Percentiles rank a stretch among this genome's conserved stretches.
Conservation (phyloP, 1,140 invertebrate species). For the Tetraneura akinire region DNA sequence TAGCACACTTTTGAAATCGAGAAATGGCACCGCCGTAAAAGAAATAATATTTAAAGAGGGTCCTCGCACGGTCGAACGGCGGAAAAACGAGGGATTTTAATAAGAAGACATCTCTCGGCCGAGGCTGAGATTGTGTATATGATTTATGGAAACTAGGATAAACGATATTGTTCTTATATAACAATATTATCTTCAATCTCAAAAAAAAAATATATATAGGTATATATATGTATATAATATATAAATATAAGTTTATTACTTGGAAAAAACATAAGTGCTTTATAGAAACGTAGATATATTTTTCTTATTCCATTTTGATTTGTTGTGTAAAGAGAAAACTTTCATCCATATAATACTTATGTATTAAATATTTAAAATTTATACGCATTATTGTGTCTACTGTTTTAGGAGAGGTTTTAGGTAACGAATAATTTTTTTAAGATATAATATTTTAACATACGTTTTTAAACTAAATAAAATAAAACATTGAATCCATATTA, state of each 20-base stretch:
- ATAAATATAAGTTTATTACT: no score
- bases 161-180: conserved; percentile 25
- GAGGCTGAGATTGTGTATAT: not conserved
- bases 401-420: no score
- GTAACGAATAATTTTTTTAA: no score
- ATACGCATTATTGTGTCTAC: no score
- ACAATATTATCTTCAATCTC: no score
- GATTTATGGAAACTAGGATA: conserved; percentile 30
- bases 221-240: no score
- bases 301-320: conserved; percentile 8
- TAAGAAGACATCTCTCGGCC: conserved; percentile 36
- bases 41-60: not conserved
- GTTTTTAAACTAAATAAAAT: not conserved
- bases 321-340: conserved; percentile 14
- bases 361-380: no score
- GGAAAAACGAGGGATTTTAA: not conserved
- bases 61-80: not conserved
- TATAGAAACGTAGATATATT: not conserved
- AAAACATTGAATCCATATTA: no score
- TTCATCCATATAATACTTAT: not conserved
- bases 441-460: no score
- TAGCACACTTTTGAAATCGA: conserved; percentile 10
- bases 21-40: not conserved
- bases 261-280: not conserved
- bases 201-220: not conserved